A percentile compares a stretch with the other conserved stretches of the same genome.
phyloP scores from a whole-genome alignment of 2,888 invertebrate species.

The Psylliodes chrysocephalus region DNA sequence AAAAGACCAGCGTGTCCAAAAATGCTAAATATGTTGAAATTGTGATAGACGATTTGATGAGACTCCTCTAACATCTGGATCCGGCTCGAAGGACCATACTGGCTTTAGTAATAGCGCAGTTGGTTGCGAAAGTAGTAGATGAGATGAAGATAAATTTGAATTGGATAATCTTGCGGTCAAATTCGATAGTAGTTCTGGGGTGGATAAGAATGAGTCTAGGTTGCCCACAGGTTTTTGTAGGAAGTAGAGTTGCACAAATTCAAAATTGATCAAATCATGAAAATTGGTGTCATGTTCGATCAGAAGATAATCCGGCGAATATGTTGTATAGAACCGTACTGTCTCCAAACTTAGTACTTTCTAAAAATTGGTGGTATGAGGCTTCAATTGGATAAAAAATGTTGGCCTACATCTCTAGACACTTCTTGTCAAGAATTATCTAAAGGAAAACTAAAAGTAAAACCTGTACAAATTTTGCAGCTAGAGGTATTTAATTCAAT shows the following conservation, averaged over 20 bases:
- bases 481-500: neutral
- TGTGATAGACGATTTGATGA: too few relatives aligned
- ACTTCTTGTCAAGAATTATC: neutral
- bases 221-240: conserved; percentile 20
- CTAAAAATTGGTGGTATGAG: conserved; percentile 27
- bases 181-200: conserved; percentile 17
- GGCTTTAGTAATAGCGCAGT: neutral
- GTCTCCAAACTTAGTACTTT: conserved; percentile 5
- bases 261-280: conserved; percentile 5
- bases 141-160: neutral
- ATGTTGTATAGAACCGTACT: conserved; percentile 15
- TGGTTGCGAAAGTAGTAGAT: neutral
- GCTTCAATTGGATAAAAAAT: neutral
- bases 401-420: conserved; percentile 17
- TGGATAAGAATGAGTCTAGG: conserved; percentile 21
- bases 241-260: conserved; percentile 25
- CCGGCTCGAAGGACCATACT: too few relatives aligned
- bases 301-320: conserved; percentile 30
- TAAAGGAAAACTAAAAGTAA: neutral
- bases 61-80: too few relatives aligned
- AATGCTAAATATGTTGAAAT: too few relatives aligned
- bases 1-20: too few relatives aligned
- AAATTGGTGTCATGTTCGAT: conserved; percentile 24
- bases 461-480: neutral
- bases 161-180: neutral